Evolutionary conservation across 1,140 invertebrate species (phyloP).

Genomic region (Penaeus indicus): DNA sequence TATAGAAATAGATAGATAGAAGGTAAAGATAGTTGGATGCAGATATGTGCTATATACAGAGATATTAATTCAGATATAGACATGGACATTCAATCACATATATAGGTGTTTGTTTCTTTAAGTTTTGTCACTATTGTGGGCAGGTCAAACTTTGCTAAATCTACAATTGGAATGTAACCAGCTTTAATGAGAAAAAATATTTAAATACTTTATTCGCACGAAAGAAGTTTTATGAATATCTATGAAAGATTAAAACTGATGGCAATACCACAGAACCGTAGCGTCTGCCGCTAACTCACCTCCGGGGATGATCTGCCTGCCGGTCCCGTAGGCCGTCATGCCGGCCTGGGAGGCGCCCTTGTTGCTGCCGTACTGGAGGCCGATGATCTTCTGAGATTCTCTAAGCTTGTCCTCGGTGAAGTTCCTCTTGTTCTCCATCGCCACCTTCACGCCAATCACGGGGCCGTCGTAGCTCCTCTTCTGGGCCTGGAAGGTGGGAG

Average conservation of each 20-base stretch:
- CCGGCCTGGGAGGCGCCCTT: conserved; percentile 74
- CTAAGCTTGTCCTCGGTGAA: conserved; percentile 73
- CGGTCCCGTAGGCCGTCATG: conserved; percentile 75
- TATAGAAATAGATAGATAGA: no score
- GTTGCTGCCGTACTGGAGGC: conserved; percentile 74
- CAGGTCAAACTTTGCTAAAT: no score
- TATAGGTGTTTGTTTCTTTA: no score
- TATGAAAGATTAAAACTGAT: neutral
- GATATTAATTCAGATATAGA: no score
- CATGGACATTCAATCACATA: no score
- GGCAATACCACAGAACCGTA: neutral
- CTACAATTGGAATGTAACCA: no score
- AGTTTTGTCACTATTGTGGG: no score
- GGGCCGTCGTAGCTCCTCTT: conserved; percentile 73
- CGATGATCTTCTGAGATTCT: conserved; percentile 74
- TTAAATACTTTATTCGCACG: no score
- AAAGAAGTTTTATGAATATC: neutral
- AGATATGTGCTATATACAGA: no score
- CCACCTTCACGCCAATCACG: conserved; percentile 74
- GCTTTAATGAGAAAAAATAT: no score
- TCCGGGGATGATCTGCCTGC: conserved; percentile 73
- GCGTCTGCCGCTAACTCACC: conserved; percentile 64
- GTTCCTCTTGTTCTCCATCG: conserved; percentile 73
- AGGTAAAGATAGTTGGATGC: no score
- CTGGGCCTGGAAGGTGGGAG: conserved; percentile 70